phyloP scores from a whole-genome alignment of 2,113 vertebrate genomes.

The Salvelinus namaycush region DNA sequence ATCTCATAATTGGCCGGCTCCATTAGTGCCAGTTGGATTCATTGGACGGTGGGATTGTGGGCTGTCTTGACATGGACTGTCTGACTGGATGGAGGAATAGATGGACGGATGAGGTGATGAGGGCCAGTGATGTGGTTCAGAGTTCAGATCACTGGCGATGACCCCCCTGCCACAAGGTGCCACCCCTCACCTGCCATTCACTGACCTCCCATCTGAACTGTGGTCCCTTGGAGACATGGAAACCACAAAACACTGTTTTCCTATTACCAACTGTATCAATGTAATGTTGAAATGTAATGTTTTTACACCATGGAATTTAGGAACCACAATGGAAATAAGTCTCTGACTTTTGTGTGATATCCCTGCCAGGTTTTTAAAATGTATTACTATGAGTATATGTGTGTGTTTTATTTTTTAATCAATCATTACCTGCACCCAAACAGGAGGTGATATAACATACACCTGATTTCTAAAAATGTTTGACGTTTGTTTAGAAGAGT shows the following conservation, averaged over 20 bases:
- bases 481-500: neutral
- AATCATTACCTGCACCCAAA: no score
- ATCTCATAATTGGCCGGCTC: slow-evolving; percentile 57
- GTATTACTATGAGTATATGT: no score
- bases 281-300: no score
- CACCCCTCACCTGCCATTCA: neutral
- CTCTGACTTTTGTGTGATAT: no score
- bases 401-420: no score
- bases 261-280: no score
- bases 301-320: no score
- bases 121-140: slow-evolving; percentile 18
- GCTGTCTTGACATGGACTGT: no score
- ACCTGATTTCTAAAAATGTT: no score
- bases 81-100: neutral
- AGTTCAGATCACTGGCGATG: slow-evolving; percentile 2
- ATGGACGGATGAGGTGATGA: slow-evolving; percentile 2
- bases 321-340: no score
- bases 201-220: neutral
- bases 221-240: neutral
- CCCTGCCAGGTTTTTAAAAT: no score
- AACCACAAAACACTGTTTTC: neutral
- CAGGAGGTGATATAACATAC: no score
- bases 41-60: slow-evolving; percentile 13
- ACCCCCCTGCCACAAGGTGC: neutral
- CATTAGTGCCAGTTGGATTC: slow-evolving; percentile 28